Evolutionary conservation across 2,797 vertebrate species (phyloP).

Genomic region (Apogon hyalosoma): DNA sequence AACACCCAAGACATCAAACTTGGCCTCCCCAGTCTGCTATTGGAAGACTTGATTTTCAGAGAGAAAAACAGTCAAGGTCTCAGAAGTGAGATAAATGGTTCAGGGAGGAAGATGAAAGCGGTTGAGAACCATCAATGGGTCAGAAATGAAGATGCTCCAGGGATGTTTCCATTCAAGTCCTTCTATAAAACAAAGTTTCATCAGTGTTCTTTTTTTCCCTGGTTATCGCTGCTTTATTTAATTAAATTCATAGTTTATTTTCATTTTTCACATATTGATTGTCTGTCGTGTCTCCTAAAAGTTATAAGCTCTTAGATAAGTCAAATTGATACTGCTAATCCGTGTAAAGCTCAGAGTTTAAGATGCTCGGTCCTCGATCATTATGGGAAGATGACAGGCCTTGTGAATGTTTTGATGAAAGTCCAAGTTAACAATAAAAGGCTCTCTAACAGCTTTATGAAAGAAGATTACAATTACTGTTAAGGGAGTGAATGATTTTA

Average conservation of each 20-base stretch:
- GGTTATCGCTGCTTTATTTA: conserved; percentile 29
- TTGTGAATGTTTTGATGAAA: conserved; percentile 44
- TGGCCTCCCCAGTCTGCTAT: conserved; percentile 46
- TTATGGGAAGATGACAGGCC: conserved; percentile 54
- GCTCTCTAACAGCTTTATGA: conserved; percentile 22
- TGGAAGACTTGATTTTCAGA: conserved; percentile 66
- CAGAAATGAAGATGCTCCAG: conserved; percentile 60
- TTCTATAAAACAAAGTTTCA: conserved; percentile 48
- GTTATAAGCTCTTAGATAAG: conserved; percentile 51
- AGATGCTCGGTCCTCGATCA: conserved; percentile 36
- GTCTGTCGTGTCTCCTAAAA: conserved; percentile 62
- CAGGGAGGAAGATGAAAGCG: conserved; percentile 69
- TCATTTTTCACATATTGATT: conserved; percentile 71
- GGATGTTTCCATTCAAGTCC: conserved; percentile 60
- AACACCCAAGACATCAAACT: conserved; percentile 66
- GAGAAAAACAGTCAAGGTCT: conserved; percentile 70
- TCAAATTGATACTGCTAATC: conserved; percentile 61
- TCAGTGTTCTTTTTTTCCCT: conserved; percentile 33
- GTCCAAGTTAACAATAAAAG: conserved; percentile 35
- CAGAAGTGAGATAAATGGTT: conserved; percentile 77
- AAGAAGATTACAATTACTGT: conserved; percentile 39
- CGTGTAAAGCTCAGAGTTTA: conserved; percentile 55
- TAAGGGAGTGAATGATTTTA: conserved; percentile 47
- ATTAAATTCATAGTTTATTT: conserved; percentile 49
- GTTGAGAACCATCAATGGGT: conserved; percentile 51